phyloP scores from a whole-genome alignment of 1,140 invertebrate genomes.

The Drosophila busckii region DNA sequence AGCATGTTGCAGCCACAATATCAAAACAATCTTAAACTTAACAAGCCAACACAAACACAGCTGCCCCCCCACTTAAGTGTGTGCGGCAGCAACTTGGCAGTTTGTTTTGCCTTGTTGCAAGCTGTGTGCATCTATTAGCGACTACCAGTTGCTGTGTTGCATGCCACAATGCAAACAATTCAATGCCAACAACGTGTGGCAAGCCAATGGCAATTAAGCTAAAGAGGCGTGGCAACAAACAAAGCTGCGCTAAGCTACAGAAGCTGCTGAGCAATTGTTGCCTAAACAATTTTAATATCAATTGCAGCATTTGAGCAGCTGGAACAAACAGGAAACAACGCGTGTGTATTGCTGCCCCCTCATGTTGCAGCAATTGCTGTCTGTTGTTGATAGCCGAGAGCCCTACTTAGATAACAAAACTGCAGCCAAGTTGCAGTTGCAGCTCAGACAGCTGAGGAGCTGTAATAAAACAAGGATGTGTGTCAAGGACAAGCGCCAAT shows the following conservation, averaged over 20 bases:
- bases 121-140: constrained; percentile 59
- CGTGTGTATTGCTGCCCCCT: not conserved
- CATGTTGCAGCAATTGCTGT: not conserved
- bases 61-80: constrained; percentile 1
- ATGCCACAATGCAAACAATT: constrained; percentile 55
- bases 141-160: constrained; percentile 54
- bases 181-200: constrained; percentile 48
- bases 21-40: constrained; percentile 72
- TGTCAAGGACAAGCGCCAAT: constrained; percentile 69
- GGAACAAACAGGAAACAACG: constrained; percentile 54
- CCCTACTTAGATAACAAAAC: constrained; percentile 67
- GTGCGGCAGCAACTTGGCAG: constrained; percentile 13
- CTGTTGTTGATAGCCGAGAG: constrained; percentile 59
- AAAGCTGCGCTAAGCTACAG: too few relatives aligned
- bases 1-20: constrained; percentile 50
- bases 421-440: constrained; percentile 46
- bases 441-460: constrained; percentile 38
- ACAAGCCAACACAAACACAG: constrained; percentile 62
- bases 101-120: constrained; percentile 55
- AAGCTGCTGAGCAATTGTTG: too few relatives aligned
- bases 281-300: constrained; percentile 15
- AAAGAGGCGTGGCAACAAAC: too few relatives aligned
- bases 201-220: constrained; percentile 71
- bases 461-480: constrained; percentile 45
- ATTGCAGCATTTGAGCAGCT: constrained; percentile 58